Percentiles rank a stretch among this genome's conserved stretches.
These are phyloP conservation scores for Chaenocephalus aceratus DNA, from an alignment of 2,113 vertebrate genomes.

Conservation along the genomic window DNA sequence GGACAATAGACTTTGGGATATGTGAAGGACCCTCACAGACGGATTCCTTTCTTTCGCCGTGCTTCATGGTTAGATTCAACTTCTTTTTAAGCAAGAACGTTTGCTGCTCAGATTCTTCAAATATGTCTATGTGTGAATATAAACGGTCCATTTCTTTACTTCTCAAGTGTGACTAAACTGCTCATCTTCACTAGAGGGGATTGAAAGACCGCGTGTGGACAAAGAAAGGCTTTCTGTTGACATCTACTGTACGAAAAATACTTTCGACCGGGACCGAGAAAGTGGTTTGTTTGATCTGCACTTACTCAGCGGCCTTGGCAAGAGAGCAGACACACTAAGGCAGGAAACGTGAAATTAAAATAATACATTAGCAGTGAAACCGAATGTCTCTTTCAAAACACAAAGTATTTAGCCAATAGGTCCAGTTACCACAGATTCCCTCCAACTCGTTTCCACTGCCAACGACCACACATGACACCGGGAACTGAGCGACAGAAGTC, in stretches of 20 bases:
- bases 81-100: too few species aligned
- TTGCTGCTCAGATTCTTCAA: not conserved
- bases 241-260: not conserved
- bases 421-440: not conserved
- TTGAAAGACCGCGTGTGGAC: not conserved
- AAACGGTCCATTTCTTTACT: not conserved
- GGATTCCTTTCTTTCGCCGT: too few species aligned
- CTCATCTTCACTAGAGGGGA: not conserved
- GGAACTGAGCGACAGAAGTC: not conserved
- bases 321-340: not conserved
- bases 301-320: conserved; percentile 12
- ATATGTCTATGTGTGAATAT: not conserved
- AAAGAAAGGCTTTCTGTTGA: not conserved
- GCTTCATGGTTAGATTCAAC: too few species aligned
- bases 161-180: not conserved
- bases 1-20: too few species aligned
- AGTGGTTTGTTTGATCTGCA: conserved; percentile 2
- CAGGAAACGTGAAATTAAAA: conserved; percentile 7
- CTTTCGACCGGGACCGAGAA: not conserved
- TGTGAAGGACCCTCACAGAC: too few species aligned
- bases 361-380: conserved; percentile 8
- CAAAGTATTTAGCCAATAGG: conserved; percentile 15
- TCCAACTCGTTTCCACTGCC: not conserved
- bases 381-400: not conserved
- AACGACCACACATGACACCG: not conserved